phyloP scores from a whole-genome alignment of 2,888 invertebrate species.

The Molanna angustata region DNA sequence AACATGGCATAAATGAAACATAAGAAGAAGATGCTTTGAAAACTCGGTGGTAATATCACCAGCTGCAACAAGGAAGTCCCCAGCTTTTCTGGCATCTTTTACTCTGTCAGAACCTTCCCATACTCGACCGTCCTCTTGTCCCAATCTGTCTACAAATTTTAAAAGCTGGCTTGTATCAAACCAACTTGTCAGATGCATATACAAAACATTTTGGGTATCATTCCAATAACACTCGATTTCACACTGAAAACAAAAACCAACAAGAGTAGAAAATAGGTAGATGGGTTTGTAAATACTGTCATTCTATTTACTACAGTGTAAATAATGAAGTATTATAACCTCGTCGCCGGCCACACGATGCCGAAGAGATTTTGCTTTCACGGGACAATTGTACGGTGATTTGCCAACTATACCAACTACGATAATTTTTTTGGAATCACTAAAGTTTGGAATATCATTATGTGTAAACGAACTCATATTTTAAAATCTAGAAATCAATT shows the following conservation, averaged over 20 bases:
- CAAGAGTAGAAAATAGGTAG: background rate
- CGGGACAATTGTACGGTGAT: slow-evolving; percentile 61
- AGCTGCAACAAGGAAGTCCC: slow-evolving; percentile 64
- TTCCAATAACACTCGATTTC: slow-evolving; percentile 60
- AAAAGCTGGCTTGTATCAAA: slow-evolving; percentile 45
- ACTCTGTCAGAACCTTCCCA: slow-evolving; percentile 39
- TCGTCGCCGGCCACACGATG: slow-evolving; percentile 48
- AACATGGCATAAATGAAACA: slow-evolving; percentile 80
- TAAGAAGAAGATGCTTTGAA: slow-evolving; percentile 69
- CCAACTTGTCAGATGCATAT: slow-evolving; percentile 54
- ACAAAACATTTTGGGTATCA: slow-evolving; percentile 50
- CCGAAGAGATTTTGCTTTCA: slow-evolving; percentile 62
- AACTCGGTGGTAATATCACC: slow-evolving; percentile 50
- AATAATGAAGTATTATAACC: slow-evolving; percentile 37
- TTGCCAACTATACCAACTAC: slow-evolving; percentile 73
- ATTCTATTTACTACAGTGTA: background rate
- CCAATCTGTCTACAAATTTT: slow-evolving; percentile 41
- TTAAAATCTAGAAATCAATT: too few relatives aligned
- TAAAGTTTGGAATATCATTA: slow-evolving; percentile 24
- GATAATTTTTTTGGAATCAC: slow-evolving; percentile 57
- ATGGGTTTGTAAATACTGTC: background rate
- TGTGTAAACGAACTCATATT: too few relatives aligned
- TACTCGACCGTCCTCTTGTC: slow-evolving; percentile 35
- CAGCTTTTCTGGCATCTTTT: slow-evolving; percentile 40
- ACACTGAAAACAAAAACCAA: slow-evolving; percentile 48